These are phyloP conservation scores for Pseudolycoriella hygida DNA, from an alignment of 2,888 invertebrate species.

Conservation along the genomic window DNA sequence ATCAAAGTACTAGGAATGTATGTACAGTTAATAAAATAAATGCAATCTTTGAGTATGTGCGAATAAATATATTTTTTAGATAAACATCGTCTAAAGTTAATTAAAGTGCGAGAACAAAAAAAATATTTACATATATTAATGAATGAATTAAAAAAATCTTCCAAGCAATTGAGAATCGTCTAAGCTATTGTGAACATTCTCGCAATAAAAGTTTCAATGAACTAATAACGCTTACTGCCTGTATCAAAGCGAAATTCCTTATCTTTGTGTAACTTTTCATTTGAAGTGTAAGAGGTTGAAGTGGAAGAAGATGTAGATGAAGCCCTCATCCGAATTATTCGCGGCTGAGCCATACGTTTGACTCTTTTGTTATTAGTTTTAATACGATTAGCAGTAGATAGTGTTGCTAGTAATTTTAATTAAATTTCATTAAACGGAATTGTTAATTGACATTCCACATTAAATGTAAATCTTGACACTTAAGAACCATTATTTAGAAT, in stretches of 20 bases:
- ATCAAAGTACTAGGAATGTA: too few relatives aligned
- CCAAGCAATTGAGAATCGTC: background rate
- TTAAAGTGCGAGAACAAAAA: background rate
- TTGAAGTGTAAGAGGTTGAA: conserved; percentile 11
- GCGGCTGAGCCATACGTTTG: conserved; percentile 34
- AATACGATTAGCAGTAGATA: background rate
- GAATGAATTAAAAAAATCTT: background rate
- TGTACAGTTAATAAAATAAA: too few relatives aligned
- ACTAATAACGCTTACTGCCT: conserved; percentile 33
- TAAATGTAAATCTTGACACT: too few relatives aligned
- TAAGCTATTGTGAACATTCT: too few relatives aligned
- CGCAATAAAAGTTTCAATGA: too few relatives aligned
- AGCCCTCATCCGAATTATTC: conserved; percentile 39
- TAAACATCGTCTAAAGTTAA: too few relatives aligned
- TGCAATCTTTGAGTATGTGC: too few relatives aligned
- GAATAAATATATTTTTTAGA: too few relatives aligned
- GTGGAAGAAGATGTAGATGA: conserved; percentile 19
- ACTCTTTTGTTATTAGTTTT: conserved; percentile 19
- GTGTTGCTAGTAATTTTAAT: too few relatives aligned
- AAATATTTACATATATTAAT: background rate
- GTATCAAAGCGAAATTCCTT: conserved; percentile 38
- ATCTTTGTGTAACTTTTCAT: conserved; percentile 16
- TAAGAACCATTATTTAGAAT: too few relatives aligned
- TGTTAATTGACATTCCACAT: too few relatives aligned
- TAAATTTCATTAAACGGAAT: too few relatives aligned